Evolutionary conservation across 2,113 vertebrate species (phyloP), one percentile per base, ranked within the genome.

Genomic region (Pedionomus torquatus): DNA sequence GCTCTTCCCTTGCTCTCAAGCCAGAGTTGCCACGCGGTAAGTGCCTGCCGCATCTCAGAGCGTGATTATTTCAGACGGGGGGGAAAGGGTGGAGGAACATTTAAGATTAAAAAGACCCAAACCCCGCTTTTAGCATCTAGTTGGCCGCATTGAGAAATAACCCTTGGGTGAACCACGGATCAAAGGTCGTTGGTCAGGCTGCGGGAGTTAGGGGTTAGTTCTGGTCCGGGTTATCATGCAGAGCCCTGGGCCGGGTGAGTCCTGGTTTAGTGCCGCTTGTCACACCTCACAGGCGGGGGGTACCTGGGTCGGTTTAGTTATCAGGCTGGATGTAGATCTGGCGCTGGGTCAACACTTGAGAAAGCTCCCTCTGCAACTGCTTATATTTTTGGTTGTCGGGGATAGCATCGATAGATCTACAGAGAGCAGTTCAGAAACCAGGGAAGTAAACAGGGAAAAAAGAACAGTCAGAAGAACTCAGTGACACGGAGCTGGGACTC

Each of bases 371-470:
- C 99, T 99, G 99, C 98, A 99, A 98, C 99, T 99, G 99, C 97
- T 99, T 99, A 98, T 99, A 99, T 98, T 99, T 99, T 99, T 99
- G 98, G 98, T 99, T 99, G 99, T 99, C 99, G 11, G 99, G 99
- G 97, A 99, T 98, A 98, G 99, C 99, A 57, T 99, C 99, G 98
- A 99, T 98, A 98, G 99, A 99, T 99, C 99, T 99, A 98, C 96
- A 98, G 98, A 98, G 97, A 97, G 97, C 93, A 93, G 95, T 94
- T 90, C 52, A 91, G 91, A 96, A 94, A 93, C 57, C 87, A 95
- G 93, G 85, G 96, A 95, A 60, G 83, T 49, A 78, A 90, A 88
- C 55, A 94, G 93, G 96, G 84, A 83, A 54, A 66, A 80, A 68
- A 96, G 96, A 96, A 92, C 49, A 86, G 95, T 93, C 97, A 92